phyloP scores from a whole-genome alignment of 2,113 vertebrate species.

The Elgaria multicarinata region DNA sequence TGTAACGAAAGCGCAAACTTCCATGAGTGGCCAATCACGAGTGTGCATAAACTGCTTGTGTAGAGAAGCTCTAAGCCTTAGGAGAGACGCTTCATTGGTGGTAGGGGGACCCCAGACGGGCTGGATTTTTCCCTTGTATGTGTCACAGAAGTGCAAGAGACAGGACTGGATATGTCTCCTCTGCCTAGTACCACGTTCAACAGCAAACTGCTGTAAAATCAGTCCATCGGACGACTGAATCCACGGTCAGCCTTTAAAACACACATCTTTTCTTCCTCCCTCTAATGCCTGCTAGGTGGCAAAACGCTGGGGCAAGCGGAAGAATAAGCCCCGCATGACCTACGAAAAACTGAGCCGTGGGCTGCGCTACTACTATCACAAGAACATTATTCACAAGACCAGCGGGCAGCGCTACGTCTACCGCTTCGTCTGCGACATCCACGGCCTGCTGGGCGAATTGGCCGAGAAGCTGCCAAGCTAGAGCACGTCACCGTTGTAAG shows the following conservation, averaged over 20 bases:
- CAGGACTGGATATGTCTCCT: no score
- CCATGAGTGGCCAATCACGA: no score
- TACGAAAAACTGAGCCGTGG: slow-evolving; percentile 89
- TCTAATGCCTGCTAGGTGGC: slow-evolving; percentile 83
- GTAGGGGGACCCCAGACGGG: no score
- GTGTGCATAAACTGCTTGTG: no score
- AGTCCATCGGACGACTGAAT: background rate
- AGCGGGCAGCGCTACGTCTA: slow-evolving; percentile 88
- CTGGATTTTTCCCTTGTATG: no score
- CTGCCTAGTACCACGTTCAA: background rate
- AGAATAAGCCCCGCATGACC: slow-evolving; percentile 91
- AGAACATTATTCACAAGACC: slow-evolving; percentile 90
- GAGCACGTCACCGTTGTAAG: background rate
- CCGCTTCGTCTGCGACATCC: slow-evolving; percentile 85
- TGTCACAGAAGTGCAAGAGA: no score
- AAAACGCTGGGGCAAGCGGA: slow-evolving; percentile 86
- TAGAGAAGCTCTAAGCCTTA: no score
- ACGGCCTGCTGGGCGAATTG: slow-evolving; percentile 81
- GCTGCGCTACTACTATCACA: slow-evolving; percentile 89
- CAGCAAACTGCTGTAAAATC: background rate
- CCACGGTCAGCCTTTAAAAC: background rate
- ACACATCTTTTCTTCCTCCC: no score
- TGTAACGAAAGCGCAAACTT: no score
- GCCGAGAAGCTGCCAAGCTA: slow-evolving; percentile 71
- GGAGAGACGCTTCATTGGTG: no score